Evolutionary conservation across 2,797 vertebrate genomes (phyloP), one percentile per base, ranked within the genome.

Genomic region (Cygnus olor): DNA sequence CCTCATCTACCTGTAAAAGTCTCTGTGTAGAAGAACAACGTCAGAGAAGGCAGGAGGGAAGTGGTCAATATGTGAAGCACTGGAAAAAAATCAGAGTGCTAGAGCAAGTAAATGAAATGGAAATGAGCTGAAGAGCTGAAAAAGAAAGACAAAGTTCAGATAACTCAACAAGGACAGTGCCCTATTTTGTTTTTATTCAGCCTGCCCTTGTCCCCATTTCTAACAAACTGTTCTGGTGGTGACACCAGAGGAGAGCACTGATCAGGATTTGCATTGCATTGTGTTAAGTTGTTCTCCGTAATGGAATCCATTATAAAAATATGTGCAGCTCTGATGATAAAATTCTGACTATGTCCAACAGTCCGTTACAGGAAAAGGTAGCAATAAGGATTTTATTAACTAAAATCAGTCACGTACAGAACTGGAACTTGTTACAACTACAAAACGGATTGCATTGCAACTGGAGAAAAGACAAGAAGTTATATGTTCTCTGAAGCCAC

Each of bases 301-400:
- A 66, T 30, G 28, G 90, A 94, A 95, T 83, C 76, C 64, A 63
- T 89, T 84, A 94, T 69, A 94, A 92, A 97, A 97, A 94, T 44
- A 70, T 10, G 28, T 65, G 57, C 47, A 56, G 63, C 58, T 34
- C 22, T 49, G 74, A 76, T 86, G 89, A 95, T 69, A 94, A 95
- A 96, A 95, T 68, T 84, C 57, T 85, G 40, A 44, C 79, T 95
- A 77, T 58, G 30, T 45, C 58, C 64, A 95, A 60, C 58, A 96
- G 18, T 30, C 44, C 72, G 80, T 93, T 91, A 81, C 34, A 93
- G 60, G 28, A 91, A 96, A 96, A 82, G 25, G 61, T 30, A 95
- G 51, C 79, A 91, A 93, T 69, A 89, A 96, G 65, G 77, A 94
- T 96, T 97, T 97, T 93, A 97, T 97, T 97, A 95, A 94, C 34